Percentiles rank a stretch among this genome's conserved stretches.
Evolutionary conservation across 2,797 vertebrate genomes (phyloP).

Genomic region (Danio aesculapii): DNA sequence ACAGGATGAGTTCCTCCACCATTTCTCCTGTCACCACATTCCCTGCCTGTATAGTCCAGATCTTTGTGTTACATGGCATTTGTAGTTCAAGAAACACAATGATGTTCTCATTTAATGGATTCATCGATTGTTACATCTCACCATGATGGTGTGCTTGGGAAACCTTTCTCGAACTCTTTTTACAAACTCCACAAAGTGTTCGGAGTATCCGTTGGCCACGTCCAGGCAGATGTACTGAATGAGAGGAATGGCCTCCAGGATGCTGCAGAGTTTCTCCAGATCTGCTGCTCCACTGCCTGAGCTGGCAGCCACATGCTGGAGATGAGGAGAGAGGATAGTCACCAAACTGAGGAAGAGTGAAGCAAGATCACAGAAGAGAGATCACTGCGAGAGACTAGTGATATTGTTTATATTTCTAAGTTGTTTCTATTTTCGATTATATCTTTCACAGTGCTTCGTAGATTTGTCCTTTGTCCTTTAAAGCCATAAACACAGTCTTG

Average conservation of each 20-base stretch:
- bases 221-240: conserved; percentile 96
- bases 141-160: conserved; percentile 97
- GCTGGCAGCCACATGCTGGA: conserved; percentile 92
- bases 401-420: too few species aligned
- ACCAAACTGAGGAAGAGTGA: too few species aligned
- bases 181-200: conserved; percentile 97
- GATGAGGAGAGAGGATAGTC: conserved; percentile 23
- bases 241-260: conserved; percentile 88
- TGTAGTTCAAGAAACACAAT: conserved; percentile 2
- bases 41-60: conserved; percentile 84
- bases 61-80: not conserved
- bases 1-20: conserved; percentile 98
- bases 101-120: not conserved
- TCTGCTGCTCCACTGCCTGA: conserved; percentile 90
- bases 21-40: conserved; percentile 99
- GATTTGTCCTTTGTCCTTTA: too few species aligned
- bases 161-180: conserved; percentile 90
- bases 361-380: too few species aligned
- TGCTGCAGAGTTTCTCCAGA: conserved; percentile 88
- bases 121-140: conserved; percentile 69
- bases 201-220: conserved; percentile 97
- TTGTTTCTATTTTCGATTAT: too few species aligned
- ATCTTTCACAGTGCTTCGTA: too few species aligned
- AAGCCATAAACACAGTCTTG: too few species aligned
- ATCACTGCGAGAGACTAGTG: too few species aligned